Percentiles rank a stretch among this genome's conserved stretches.
Evolutionary conservation across 2,113 vertebrate genomes (phyloP).

Genomic region (Gymnarchus niloticus): DNA sequence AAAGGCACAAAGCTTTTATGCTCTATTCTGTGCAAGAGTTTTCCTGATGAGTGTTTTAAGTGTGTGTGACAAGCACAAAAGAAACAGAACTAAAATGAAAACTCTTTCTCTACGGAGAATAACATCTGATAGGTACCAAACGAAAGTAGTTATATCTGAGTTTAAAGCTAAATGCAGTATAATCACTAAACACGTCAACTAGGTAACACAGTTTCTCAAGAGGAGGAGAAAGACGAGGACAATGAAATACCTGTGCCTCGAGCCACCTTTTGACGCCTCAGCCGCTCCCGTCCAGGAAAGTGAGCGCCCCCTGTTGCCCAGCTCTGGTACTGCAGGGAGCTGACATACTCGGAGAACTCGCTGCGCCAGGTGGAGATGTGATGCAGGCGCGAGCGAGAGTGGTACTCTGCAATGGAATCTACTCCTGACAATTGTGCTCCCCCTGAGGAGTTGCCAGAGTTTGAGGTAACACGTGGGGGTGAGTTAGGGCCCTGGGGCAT

Average conservation of each 20-base stretch:
- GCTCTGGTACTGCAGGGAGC: conserved; percentile 75
- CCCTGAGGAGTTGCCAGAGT: conserved; percentile 45
- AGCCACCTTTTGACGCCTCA: conserved; percentile 76
- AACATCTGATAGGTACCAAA: not conserved
- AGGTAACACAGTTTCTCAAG: too few species aligned
- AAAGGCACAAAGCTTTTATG: not conserved
- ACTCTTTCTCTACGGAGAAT: not conserved
- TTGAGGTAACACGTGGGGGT: conserved; percentile 60
- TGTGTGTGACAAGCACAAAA: not conserved
- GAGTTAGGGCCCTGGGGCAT: conserved; percentile 69
- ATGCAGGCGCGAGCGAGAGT: conserved; percentile 88
- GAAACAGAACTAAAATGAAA: not conserved
- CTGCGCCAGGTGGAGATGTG: conserved; percentile 93
- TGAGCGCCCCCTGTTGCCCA: conserved; percentile 48
- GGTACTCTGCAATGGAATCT: conserved; percentile 86
- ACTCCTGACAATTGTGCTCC: conserved; percentile 60
- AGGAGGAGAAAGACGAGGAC: not conserved
- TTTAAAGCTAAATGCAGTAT: not conserved
- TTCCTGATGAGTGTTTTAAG: not conserved
- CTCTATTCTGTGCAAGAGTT: not conserved
- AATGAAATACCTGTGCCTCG: conserved; percentile 45
- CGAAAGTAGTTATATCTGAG: not conserved
- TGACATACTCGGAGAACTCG: conserved; percentile 90
- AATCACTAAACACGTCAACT: too few species aligned
- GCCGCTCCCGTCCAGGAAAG: conserved; percentile 84